Percentiles rank a stretch among this genome's conserved stretches.
Conservation (phyloP, 2,797 vertebrate species). For the Darevskia mixta region DNA sequence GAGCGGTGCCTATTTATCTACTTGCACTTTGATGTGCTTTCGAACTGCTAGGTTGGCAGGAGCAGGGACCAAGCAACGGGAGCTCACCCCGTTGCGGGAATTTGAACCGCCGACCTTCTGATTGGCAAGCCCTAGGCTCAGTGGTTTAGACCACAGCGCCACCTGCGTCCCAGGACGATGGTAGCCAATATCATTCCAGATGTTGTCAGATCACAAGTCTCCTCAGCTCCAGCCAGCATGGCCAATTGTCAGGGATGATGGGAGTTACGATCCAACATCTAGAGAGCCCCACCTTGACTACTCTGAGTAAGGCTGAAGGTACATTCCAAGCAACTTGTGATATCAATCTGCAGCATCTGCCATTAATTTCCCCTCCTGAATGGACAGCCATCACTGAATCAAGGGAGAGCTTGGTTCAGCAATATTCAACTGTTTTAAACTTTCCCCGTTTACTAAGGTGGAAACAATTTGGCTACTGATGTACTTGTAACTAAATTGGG, state of each 20-base stretch:
- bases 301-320: neutral
- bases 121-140: too few relatives aligned
- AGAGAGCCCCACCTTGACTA: neutral
- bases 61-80: too few relatives aligned
- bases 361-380: neutral
- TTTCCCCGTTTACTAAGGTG: neutral
- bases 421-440: neutral
- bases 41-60: too few relatives aligned
- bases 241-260: neutral
- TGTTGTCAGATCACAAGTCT: neutral
- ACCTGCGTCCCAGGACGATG: too few relatives aligned
- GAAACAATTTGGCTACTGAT: neutral
- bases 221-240: neutral
- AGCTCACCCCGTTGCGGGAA: too few relatives aligned
- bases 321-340: neutral
- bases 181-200: neutral
- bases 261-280: neutral
- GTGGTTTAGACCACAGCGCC: too few relatives aligned
- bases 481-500: constrained; percentile 9
- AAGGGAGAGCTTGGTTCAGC: neutral
- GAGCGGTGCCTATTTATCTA: too few relatives aligned
- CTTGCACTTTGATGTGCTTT: too few relatives aligned
- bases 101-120: too few relatives aligned
- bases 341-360: neutral
- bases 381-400: too few relatives aligned